Base-by-base conservation (phyloP, 2,888 invertebrate genomes). In the Monoplex corrugatus region DNA sequence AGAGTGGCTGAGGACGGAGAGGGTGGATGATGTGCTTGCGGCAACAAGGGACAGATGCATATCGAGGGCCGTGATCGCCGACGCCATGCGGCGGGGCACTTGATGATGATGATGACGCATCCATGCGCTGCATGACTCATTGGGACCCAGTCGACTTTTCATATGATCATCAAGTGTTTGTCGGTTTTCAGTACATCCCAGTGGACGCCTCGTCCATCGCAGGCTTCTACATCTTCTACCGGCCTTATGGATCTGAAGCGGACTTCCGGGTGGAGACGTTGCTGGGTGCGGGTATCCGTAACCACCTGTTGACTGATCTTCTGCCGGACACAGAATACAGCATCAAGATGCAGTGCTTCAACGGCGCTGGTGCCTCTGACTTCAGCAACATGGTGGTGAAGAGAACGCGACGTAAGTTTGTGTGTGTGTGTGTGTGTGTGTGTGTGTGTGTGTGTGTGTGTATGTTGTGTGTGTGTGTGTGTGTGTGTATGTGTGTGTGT, bases 181-280 rank as follows among this genome's bases (percentile, higher is more conserved):
- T n/a, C n/a, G n/a, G n/a, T n/a, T n/a, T 23, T 3, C 78, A 80
- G 78, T 80, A 80, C 78, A 80, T 80, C 43, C 78, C 78, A 5
- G 78, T 80, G 40, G 78, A 80, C 78, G 78, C 40, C 8, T 80
- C 78, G 8, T 97, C 97, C 50, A 97, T 98, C 23, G 98, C 98
- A 92, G 99, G 99, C 0, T 99, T 98, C 96, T 98, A 98, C 96
- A 98, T 99, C 43, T 98, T 98, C 96, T 98, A 98, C 96, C 97
- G 98, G 35, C 97, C 98, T 0, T 97, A 98, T 0, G 92, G 93
- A 68, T 97, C 97, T 0, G 98, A 98, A 0, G 98, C 98, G 0
- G 98, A 98, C 90, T 99, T 98, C 95, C 97, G 97, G 88, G 98
- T 98, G 95, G 98, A 97, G 6, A 98, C 98, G 0, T 97, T 98